Percentiles rank a stretch among this genome's conserved stretches.
Evolutionary conservation across 2,888 invertebrate species (phyloP).

Genomic region (Ochlodes sylvanus): DNA sequence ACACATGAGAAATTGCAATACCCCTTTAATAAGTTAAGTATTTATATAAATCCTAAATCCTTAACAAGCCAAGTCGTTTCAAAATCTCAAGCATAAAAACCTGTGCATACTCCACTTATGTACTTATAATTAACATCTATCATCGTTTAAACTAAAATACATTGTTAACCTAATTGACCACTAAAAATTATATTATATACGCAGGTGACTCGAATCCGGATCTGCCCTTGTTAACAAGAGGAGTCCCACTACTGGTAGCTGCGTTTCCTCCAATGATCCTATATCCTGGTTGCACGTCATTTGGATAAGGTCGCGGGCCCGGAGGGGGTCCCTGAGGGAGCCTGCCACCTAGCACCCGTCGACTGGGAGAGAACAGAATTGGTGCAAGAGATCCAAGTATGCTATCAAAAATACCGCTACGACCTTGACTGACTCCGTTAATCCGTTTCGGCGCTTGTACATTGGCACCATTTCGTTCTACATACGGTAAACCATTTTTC

Average conservation of each 20-base stretch:
- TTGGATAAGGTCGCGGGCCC: background rate
- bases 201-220: constrained; percentile 46
- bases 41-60: constrained; percentile 6
- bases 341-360: constrained; percentile 15
- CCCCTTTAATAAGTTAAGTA: constrained; percentile 6
- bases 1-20: constrained; percentile 9
- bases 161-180: background rate
- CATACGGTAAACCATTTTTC: background rate
- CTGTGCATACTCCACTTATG: background rate
- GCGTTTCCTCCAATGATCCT: constrained; percentile 71
- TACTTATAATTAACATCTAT: background rate
- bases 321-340: background rate
- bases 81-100: background rate
- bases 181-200: background rate
- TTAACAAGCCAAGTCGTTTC: constrained; percentile 16
- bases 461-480: background rate
- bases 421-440: background rate
- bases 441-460: background rate
- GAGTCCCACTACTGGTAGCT: constrained; percentile 69
- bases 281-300: constrained; percentile 47
- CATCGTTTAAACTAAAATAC: too few relatives aligned
- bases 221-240: constrained; percentile 64
- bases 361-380: background rate
- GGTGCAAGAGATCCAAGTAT: background rate
- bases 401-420: background rate